Percentiles rank a stretch among this genome's conserved stretches.
Evolutionary conservation across 2,797 vertebrate species (phyloP).

Genomic region (Characodon lateralis): DNA sequence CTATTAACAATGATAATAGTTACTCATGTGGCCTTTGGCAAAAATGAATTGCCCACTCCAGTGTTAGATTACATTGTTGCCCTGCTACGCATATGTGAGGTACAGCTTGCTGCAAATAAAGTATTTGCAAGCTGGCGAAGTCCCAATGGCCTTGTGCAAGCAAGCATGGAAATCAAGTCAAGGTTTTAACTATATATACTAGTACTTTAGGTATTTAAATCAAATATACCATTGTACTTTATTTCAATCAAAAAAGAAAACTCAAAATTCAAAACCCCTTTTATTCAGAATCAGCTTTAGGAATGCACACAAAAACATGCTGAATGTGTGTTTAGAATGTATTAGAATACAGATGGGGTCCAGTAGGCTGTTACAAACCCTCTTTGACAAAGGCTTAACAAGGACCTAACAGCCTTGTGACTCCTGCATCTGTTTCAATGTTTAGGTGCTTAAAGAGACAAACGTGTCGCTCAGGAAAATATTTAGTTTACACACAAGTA

Average conservation of each 20-base stretch:
- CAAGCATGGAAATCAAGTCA: not conserved
- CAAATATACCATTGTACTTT: not conserved
- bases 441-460: conserved; percentile 63
- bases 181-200: not conserved
- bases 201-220: not conserved
- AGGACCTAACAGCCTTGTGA: conserved; percentile 75
- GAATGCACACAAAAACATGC: not conserved
- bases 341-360: conserved; percentile 67
- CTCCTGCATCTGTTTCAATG: conserved; percentile 70
- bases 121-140: not conserved
- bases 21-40: not conserved
- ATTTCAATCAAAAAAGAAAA: not conserved
- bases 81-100: not conserved
- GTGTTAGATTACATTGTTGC: not conserved
- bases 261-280: not conserved
- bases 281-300: not conserved
- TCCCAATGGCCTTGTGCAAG: not conserved
- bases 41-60: not conserved
- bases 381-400: conserved; percentile 76
- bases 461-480: conserved; percentile 45
- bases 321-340: conserved; percentile 20
- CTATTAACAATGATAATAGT: not conserved
- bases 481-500: not conserved
- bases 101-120: not conserved
- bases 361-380: conserved; percentile 77